These are phyloP conservation scores for Anticlea derivata DNA, from an alignment of 2,888 invertebrate species.

Conservation along the genomic window DNA sequence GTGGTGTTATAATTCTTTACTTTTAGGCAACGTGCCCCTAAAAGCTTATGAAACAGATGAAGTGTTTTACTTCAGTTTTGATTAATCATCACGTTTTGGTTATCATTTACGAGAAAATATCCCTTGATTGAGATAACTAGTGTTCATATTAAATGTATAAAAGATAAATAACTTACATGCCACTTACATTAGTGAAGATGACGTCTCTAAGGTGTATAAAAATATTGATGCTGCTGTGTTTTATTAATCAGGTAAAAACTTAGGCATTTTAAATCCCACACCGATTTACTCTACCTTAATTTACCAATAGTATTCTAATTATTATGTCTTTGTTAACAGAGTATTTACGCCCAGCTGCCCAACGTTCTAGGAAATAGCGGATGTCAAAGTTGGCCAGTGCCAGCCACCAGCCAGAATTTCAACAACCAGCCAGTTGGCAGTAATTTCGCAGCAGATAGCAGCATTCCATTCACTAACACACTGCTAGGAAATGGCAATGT, in stretches of 20 bases:
- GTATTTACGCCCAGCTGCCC: constrained; percentile 37
- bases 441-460: constrained; percentile 27
- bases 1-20: too few species aligned
- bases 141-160: constrained; percentile 12
- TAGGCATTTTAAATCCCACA: too few species aligned
- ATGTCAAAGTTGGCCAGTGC: constrained; percentile 28
- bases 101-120: constrained; percentile 13
- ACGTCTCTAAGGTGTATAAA: constrained; percentile 10
- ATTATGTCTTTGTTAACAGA: constrained; percentile 38
- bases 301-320: background rate
- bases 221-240: constrained; percentile 11
- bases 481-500: constrained; percentile 23
- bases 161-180: background rate
- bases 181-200: constrained; percentile 14
- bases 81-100: constrained; percentile 18
- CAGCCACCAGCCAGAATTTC: constrained; percentile 6
- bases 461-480: constrained; percentile 21
- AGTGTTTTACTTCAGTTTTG: background rate
- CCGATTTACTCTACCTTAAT: too few species aligned
- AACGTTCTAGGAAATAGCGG: constrained; percentile 21
- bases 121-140: background rate
- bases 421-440: constrained; percentile 26
- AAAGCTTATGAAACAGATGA: background rate
- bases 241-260: constrained; percentile 13
- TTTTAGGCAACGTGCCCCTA: too few species aligned